Evolutionary conservation across 2,888 invertebrate species (phyloP), one percentile per base, ranked within the genome.

Genomic region (Diaphora mendica): DNA sequence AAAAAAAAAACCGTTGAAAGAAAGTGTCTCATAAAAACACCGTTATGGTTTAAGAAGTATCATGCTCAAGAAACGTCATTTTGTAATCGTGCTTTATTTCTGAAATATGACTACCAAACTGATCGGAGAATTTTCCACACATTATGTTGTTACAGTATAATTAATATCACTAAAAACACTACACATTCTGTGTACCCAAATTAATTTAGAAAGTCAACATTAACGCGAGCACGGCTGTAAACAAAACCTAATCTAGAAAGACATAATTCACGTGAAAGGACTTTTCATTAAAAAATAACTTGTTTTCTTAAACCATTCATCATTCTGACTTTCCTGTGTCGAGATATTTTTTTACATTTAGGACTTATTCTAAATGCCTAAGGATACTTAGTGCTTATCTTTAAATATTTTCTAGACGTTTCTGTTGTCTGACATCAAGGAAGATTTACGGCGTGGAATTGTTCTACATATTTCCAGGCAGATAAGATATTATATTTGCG

Each of bases 331-430:
- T 59, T 35, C 8, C 39, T 55, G 69, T 35, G 39, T 39, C 59
- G 9, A 30, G 59, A 69, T 62, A 62, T 69, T 62, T 69, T 62
- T 68, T 44, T 44, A 15, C 30, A 62, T 42, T 70, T 62, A 30
- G 59, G 68, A 33, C 20, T 15, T 59, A 59, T 26, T 62, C 8
- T 26, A 62, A 62, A 62, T 5, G 15, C 59, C 26, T 59, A 30
- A 26, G 30, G 15, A 30, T 62, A 62, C 30, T 62, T 17, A 13
- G 23, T 51, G 33, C n/a, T 26, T 35, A 59, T 69, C 17, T 69
- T 69, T 69, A 42, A 69, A 62, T 62, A 62, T 8, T 39, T 39
- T 59, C 20, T 59, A 59, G 69, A 39, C 51, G 42, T 69, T 62
- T 39, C 42, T 62, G 59, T 9, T 26, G 30, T 69, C 7, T 13